Evolutionary conservation across 2,113 vertebrate genomes (phyloP).

Genomic region (Cheirogaleus medius): DNA sequence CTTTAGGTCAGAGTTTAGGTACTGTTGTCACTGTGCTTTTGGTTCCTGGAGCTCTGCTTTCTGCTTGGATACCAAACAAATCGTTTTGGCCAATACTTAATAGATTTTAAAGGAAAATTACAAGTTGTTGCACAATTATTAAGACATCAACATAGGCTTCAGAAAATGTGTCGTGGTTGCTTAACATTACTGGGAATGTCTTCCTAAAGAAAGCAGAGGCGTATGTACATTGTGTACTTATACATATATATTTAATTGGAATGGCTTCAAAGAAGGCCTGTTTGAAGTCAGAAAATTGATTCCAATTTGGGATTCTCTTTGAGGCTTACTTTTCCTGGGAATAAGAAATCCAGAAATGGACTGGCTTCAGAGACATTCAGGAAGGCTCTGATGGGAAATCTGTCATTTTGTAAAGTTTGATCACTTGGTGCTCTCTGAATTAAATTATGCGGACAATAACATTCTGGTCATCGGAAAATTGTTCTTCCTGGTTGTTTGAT

Average conservation of each 20-base stretch:
- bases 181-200: not conserved
- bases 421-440: not conserved
- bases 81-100: not conserved
- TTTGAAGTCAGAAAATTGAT: not conserved
- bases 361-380: not conserved
- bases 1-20: not conserved
- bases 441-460: not conserved
- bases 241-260: not conserved
- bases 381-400: not conserved
- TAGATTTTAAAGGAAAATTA: not conserved
- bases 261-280: not conserved
- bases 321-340: not conserved
- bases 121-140: not conserved
- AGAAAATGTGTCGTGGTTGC: not conserved
- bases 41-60: not conserved
- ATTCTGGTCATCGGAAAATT: not conserved
- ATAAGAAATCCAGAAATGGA: not conserved
- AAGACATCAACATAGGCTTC: not conserved
- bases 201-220: not conserved
- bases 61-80: not conserved
- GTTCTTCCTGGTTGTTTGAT: not conserved
- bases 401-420: not conserved
- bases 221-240: rapidly evolving
- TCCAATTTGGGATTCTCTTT: not conserved
- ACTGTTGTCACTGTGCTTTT: not conserved